Evolutionary conservation across 1,140 invertebrate species (phyloP).

Genomic region (Drosophila hydei): DNA sequence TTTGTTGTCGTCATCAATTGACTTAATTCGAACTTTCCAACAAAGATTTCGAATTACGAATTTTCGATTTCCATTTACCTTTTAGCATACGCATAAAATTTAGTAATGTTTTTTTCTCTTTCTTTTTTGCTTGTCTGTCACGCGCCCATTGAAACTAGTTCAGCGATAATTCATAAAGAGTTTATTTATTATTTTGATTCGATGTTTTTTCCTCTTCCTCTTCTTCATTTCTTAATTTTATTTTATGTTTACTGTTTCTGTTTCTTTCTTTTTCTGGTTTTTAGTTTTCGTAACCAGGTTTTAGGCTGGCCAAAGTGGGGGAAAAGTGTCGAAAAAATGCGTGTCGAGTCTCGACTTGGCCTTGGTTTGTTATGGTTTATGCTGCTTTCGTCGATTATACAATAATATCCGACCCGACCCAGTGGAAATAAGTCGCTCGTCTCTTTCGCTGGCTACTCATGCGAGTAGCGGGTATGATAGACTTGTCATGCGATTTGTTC

Average conservation of each 20-base stretch:
- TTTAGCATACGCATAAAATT: conserved; percentile 13
- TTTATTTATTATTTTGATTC: conserved; percentile 59
- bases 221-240: too few relatives aligned
- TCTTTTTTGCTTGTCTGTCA: conserved; percentile 44
- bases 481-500: too few relatives aligned
- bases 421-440: not conserved
- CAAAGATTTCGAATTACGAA: conserved; percentile 5
- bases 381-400: conserved; percentile 55
- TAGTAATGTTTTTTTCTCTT: conserved; percentile 35
- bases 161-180: conserved; percentile 70
- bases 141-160: conserved; percentile 70
- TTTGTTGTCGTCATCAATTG: conserved; percentile 11
- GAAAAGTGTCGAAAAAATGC: conserved; percentile 63
- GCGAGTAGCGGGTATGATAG: not conserved
- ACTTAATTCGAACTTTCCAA: conserved; percentile 21
- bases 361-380: conserved; percentile 49
- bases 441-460: not conserved
- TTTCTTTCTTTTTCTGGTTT: conserved; percentile 29
- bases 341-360: conserved; percentile 53
- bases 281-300: conserved; percentile 48
- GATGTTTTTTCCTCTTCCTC: conserved; percentile 39
- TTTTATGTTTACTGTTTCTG: conserved; percentile 5
- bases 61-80: conserved; percentile 9
- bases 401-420: conserved; percentile 26
- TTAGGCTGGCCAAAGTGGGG: conserved; percentile 41